Base-by-base conservation (phyloP, 2,888 invertebrate genomes). In the Pomacea canaliculata region DNA sequence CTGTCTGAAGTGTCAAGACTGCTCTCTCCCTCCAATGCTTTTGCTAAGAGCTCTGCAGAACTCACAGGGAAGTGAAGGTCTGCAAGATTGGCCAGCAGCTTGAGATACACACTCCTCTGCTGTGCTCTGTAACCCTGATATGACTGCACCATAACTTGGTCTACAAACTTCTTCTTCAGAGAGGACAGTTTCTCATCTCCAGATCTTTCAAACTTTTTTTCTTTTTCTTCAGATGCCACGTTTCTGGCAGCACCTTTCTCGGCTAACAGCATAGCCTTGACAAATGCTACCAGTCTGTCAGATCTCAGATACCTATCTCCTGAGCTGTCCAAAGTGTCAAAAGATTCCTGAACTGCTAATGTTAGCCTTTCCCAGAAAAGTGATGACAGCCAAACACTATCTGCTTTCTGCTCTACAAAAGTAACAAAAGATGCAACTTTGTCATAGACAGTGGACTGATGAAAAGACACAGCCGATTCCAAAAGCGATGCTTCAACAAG, bases 401-500 rank as follows among this genome's bases (percentile, higher is more conserved):
- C 23, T 12, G 65, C 7, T 48, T 66, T 49, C 3, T 73, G 49
- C 13, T 74, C 63, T 9, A 76, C 19, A 7, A 71, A 67, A 16
- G 67, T 48, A 69, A 77, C 2, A 67, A 85, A 66, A 18, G 71
- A 71, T 71, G 83, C 84, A 48, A 86, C 48, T 74, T 81, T 78
- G 60, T 73, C 67, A 75, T 85, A 87, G 10, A 89, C 76, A 0
- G 85, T 82, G 3, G 88, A 83, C 37, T 79, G 85, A n/a, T 83
- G 81, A 37, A 89, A 80, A 12, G 80, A 80, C 19, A 84, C 79
- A 23, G 80, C 82, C 12, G 69, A 73, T 48, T 88, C 88, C 19
- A 84, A 74, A 8, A 90, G 74, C 7, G 89, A 88, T 4, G 85
- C 83, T 76, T 87, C 83, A 13, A 90, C 79, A 16, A 89, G 77